Percentiles rank a stretch among this genome's conserved stretches.
phyloP scores from a whole-genome alignment of 2,888 invertebrate genomes.

The Pammene aurita region DNA sequence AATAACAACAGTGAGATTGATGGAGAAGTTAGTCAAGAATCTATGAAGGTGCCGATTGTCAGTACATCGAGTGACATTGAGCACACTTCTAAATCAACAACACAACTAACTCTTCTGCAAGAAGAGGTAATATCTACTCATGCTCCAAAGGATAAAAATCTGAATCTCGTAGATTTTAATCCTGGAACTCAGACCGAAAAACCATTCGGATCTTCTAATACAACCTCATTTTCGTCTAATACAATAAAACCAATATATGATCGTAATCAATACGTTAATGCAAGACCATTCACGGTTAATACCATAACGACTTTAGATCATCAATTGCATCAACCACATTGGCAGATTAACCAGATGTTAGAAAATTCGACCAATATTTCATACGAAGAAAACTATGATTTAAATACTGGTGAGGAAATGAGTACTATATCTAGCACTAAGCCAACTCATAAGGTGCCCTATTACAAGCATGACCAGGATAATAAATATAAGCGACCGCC shows the following conservation, averaged over 20 bases:
- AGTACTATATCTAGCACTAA: slow-evolving; percentile 52
- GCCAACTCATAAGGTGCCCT: slow-evolving; percentile 52
- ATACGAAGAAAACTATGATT: slow-evolving; percentile 71
- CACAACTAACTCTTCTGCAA: slow-evolving; percentile 57
- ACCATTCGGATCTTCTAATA: slow-evolving; percentile 69
- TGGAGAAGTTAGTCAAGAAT: slow-evolving; percentile 76
- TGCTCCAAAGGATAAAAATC: slow-evolving; percentile 50
- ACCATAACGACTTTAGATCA: slow-evolving; percentile 67
- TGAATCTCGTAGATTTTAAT: slow-evolving; percentile 57
- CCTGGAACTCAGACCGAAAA: slow-evolving; percentile 79
- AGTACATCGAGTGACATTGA: slow-evolving; percentile 66
- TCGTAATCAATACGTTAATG: slow-evolving; percentile 62
- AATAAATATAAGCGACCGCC: slow-evolving; percentile 57
- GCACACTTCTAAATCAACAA: slow-evolving; percentile 51
- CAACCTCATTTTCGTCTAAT: slow-evolving; percentile 66
- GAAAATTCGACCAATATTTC: slow-evolving; percentile 71
- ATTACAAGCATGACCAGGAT: slow-evolving; percentile 51
- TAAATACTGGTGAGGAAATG: slow-evolving; percentile 78
- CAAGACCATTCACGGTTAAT: slow-evolving; percentile 74
- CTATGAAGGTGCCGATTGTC: slow-evolving; percentile 76
- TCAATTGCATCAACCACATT: slow-evolving; percentile 77
- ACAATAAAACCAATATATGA: slow-evolving; percentile 69
- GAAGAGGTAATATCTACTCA: slow-evolving; percentile 56
- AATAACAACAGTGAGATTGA: slow-evolving; percentile 59
- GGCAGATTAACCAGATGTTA: slow-evolving; percentile 78